These are phyloP conservation scores for Tetraodon nigroviridis DNA, from an alignment of 2,113 vertebrate species.

Conservation along the genomic window DNA sequence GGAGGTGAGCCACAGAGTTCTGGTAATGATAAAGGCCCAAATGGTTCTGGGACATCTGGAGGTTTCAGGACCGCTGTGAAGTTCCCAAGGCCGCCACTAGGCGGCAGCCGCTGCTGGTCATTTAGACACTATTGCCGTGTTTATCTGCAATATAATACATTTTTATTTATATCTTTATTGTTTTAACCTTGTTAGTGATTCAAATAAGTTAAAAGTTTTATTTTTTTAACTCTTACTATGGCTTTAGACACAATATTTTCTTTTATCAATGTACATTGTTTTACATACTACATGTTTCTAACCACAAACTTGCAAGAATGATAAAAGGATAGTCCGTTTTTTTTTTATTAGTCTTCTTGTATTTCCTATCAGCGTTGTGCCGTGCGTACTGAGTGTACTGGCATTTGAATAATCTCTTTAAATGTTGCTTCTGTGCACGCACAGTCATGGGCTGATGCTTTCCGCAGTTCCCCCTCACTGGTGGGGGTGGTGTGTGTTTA, in stretches of 20 bases:
- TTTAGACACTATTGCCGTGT: no score
- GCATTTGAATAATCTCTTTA: not conserved
- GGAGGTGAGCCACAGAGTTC: no score
- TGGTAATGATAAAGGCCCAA: no score
- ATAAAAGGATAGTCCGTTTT: constrained; percentile 8
- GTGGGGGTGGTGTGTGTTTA: constrained; percentile 89
- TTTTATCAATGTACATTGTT: constrained; percentile 1
- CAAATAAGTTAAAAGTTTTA: not conserved
- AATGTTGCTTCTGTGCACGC: constrained; percentile 3
- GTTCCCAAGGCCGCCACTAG: no score
- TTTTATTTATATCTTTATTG: not conserved
- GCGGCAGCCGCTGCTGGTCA: no score
- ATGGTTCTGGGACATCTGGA: no score
- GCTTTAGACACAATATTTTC: not conserved
- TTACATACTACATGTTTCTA: not conserved
- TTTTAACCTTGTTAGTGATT: not conserved
- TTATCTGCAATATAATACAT: no score
- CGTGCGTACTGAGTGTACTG: no score
- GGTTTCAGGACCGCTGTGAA: no score
- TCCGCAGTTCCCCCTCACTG: constrained; percentile 88
- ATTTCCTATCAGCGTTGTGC: not conserved
- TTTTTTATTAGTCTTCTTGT: not conserved
- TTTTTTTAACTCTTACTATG: not conserved
- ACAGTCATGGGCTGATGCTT: constrained; percentile 96
- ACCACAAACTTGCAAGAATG: constrained; percentile 2